Evolutionary conservation across 2,888 invertebrate genomes (phyloP).

Genomic region (Eristalinus aeneus): DNA sequence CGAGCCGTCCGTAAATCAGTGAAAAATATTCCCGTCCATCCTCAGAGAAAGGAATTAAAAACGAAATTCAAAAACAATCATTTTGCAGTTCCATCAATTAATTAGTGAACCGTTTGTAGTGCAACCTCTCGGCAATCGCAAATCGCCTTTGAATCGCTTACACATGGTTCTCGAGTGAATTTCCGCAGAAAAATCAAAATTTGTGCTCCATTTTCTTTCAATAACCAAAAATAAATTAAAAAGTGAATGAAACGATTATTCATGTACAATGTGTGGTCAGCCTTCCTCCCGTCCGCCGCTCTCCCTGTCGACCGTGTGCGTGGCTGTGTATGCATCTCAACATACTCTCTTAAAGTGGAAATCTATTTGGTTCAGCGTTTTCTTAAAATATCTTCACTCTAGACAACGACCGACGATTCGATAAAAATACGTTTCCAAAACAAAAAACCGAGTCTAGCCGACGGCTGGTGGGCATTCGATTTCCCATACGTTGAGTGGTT

Average conservation of each 20-base stretch:
- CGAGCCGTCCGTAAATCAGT: not conserved
- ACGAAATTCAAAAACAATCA: not conserved
- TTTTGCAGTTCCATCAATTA: not conserved
- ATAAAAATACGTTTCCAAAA: conserved; percentile 37
- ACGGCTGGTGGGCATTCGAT: not conserved
- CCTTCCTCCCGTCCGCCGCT: not conserved
- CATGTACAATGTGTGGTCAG: conserved; percentile 30
- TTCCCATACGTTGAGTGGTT: not conserved
- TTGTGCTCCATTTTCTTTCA: not conserved
- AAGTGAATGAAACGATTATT: conserved; percentile 31
- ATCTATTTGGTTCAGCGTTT: conserved; percentile 40
- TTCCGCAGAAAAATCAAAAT: not conserved
- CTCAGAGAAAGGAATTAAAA: not conserved
- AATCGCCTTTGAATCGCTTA: not conserved
- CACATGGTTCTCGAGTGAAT: conserved; percentile 11
- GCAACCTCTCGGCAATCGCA: not conserved
- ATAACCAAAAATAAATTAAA: conserved; percentile 55
- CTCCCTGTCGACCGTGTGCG: not conserved
- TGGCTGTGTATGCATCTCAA: conserved; percentile 17
- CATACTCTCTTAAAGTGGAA: conserved; percentile 29
- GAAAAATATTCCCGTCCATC: not conserved
- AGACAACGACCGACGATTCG: conserved; percentile 27
- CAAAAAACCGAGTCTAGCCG: conserved; percentile 7
- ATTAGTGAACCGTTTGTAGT: not conserved
- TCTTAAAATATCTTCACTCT: conserved; percentile 61